phyloP scores from a whole-genome alignment of 2,113 vertebrate genomes.

The Laticauda laticaudata region DNA sequence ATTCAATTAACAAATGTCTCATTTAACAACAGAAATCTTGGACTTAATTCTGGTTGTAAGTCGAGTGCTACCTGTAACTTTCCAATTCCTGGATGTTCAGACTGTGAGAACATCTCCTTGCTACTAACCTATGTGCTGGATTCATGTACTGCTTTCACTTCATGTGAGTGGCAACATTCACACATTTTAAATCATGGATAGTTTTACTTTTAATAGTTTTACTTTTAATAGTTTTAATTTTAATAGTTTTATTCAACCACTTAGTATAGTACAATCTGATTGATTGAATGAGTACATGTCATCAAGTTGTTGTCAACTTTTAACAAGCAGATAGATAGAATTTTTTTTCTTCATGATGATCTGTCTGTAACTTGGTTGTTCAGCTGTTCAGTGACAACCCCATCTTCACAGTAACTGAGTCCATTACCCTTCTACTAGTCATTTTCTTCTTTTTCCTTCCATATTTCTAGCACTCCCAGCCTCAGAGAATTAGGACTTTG shows the following conservation, averaged over 20 bases:
- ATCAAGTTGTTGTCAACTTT: neutral
- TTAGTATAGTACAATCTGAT: neutral
- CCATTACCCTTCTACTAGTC: neutral
- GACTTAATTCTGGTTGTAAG: neutral
- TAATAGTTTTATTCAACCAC: neutral
- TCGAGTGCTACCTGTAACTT: neutral
- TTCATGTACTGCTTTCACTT: neutral
- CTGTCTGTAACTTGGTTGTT: neutral
- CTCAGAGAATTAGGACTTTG: neutral
- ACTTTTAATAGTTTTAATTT: neutral
- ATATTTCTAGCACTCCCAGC: neutral
- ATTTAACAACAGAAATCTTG: neutral
- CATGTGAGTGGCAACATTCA: neutral
- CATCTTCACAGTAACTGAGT: neutral
- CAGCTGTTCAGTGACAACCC: neutral
- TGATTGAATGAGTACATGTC: neutral
- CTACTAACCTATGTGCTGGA: neutral
- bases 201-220: too few species aligned
- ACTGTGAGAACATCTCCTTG: neutral
- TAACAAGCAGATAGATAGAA: neutral
- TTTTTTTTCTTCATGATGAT: neutral
- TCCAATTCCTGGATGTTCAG: neutral
- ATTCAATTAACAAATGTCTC: neutral
- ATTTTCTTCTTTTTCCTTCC: neutral
- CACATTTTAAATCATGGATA: neutral